Evolutionary conservation across 2,797 vertebrate genomes (phyloP).

Genomic region (Mormyrops boulengeri): DNA sequence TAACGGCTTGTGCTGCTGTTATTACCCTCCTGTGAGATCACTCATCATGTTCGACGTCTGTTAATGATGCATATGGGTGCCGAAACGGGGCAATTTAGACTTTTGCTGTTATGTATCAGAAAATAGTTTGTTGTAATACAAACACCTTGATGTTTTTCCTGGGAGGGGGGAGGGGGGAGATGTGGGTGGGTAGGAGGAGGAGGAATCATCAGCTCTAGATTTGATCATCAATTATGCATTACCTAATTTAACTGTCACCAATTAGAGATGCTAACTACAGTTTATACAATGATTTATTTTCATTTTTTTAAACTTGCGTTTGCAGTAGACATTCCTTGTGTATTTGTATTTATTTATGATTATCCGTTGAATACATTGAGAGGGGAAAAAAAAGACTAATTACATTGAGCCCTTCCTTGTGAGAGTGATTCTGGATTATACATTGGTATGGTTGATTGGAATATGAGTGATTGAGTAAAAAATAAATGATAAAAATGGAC

Average conservation of each 20-base stretch:
- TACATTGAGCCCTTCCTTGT: slow-evolving; percentile 68
- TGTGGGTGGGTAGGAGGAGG: slow-evolving; percentile 31
- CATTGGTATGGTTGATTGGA: slow-evolving; percentile 75
- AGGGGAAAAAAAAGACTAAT: slow-evolving; percentile 54
- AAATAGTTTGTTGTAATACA: slow-evolving; percentile 52
- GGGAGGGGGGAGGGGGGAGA: slow-evolving; percentile 34
- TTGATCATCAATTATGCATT: slow-evolving; percentile 60
- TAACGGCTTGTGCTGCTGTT: slow-evolving; percentile 66
- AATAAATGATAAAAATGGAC: slow-evolving; percentile 52
- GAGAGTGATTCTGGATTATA: slow-evolving; percentile 79
- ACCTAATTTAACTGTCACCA: slow-evolving; percentile 70
- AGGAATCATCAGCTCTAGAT: slow-evolving; percentile 56
- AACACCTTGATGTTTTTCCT: slow-evolving; percentile 47
- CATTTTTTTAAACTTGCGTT: slow-evolving; percentile 78
- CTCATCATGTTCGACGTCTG: slow-evolving; percentile 56
- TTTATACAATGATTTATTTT: slow-evolving; percentile 71
- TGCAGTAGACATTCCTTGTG: slow-evolving; percentile 96
- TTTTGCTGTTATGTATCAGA: slow-evolving; percentile 58
- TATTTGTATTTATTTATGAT: slow-evolving; percentile 99
- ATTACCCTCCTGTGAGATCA: slow-evolving; percentile 59
- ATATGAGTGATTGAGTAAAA: slow-evolving; percentile 78
- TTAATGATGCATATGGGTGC: slow-evolving; percentile 56
- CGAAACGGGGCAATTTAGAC: slow-evolving; percentile 41
- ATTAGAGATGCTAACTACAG: slow-evolving; percentile 76
- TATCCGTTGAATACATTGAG: slow-evolving; percentile 74